phyloP scores from a whole-genome alignment of 2,888 invertebrate genomes.

The Ametastegia equiseti region DNA sequence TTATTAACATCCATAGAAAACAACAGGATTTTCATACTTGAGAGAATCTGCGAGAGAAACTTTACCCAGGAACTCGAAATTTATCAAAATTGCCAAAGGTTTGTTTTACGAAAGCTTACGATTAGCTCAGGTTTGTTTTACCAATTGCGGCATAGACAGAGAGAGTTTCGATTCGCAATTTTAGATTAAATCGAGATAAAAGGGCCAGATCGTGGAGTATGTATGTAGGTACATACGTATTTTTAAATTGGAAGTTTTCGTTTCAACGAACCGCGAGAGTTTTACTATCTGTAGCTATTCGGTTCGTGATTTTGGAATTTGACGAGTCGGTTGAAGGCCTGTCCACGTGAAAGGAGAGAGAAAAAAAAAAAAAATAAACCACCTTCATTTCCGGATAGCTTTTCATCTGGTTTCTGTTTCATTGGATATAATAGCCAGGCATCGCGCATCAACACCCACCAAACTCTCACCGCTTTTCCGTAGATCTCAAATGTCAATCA shows the following conservation, averaged over 20 bases:
- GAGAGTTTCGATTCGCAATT: not conserved
- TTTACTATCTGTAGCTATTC: not conserved
- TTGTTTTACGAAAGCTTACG: not conserved
- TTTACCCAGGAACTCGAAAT: too few relatives aligned
- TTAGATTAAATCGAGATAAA: not conserved
- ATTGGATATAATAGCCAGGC: not conserved
- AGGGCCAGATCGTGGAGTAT: not conserved
- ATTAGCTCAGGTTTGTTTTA: not conserved
- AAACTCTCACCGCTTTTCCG: not conserved
- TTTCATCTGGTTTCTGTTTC: slow-evolving; percentile 23
- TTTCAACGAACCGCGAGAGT: not conserved
- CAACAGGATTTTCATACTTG: not conserved
- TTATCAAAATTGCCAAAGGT: not conserved
- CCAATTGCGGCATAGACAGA: not conserved
- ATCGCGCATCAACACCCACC: not conserved
- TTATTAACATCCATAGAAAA: not conserved
- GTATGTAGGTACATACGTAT: too few relatives aligned
- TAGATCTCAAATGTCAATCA: slow-evolving; percentile 26
- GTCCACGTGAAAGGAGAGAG: not conserved
- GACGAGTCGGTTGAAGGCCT: not conserved
- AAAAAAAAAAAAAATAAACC: not conserved
- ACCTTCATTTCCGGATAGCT: slow-evolving; percentile 32
- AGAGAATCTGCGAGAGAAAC: too few relatives aligned
- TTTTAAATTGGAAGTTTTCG: slow-evolving; percentile 2
- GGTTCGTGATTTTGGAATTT: not conserved